Conservation (phyloP, 2,797 vertebrate species). For the Choloepus didactylus region DNA sequence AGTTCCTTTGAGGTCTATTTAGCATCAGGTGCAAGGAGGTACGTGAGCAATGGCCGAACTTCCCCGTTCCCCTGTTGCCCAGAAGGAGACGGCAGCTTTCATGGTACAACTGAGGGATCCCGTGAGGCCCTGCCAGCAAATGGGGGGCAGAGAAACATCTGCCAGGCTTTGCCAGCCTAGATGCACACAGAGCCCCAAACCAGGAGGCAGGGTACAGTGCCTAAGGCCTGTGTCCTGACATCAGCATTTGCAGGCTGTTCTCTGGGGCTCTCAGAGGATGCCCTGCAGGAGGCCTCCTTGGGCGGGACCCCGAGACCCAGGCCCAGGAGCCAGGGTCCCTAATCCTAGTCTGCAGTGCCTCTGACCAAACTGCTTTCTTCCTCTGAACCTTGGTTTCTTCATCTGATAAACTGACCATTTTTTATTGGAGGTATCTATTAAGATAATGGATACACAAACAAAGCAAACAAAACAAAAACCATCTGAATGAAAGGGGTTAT, state of each 20-base stretch:
- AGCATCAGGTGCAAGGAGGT: neutral
- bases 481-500: neutral
- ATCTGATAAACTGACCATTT: neutral
- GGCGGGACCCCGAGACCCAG: neutral
- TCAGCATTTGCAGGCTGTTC: neutral
- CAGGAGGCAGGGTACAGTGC: too few species aligned
- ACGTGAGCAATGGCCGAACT: neutral
- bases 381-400: slow-evolving; percentile 24
- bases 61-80: neutral
- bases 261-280: neutral
- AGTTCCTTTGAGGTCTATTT: neutral
- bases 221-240: neutral
- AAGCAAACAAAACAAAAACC: neutral
- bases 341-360: neutral
- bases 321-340: neutral
- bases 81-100: neutral
- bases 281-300: neutral
- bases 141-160: neutral
- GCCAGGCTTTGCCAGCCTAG: neutral
- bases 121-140: neutral
- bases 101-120: neutral
- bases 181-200: neutral
- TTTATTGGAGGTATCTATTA: neutral
- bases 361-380: neutral
- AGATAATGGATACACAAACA: neutral